Evolutionary conservation across 2,113 vertebrate species (phyloP).

Genomic region (Arvicanthis niloticus): DNA sequence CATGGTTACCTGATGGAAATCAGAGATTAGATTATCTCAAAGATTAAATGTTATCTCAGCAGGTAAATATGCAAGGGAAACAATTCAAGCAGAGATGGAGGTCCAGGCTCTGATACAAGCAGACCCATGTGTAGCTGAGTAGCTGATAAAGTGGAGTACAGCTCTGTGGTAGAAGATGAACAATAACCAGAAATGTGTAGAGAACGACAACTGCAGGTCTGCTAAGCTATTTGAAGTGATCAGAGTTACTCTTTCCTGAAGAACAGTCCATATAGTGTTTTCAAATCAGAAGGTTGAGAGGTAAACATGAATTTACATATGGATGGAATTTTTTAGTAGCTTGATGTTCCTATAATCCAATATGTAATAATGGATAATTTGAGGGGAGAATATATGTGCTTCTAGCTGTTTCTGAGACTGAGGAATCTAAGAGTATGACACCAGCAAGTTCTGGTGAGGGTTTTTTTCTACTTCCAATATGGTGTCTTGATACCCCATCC

Average conservation of each 20-base stretch:
- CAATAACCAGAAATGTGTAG: background rate
- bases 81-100: background rate
- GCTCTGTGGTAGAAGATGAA: background rate
- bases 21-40: background rate
- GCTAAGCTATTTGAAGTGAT: fast-evolving
- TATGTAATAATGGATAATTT: background rate
- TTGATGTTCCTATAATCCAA: background rate
- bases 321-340: background rate
- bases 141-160: background rate
- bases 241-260: background rate
- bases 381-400: background rate
- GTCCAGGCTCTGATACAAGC: background rate
- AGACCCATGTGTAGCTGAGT: background rate
- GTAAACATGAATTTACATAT: background rate
- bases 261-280: background rate
- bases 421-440: background rate
- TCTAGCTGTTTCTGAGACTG: background rate
- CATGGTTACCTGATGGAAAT: background rate
- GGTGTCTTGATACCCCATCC: background rate
- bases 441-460: background rate
- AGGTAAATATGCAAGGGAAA: no score
- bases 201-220: fast-evolving
- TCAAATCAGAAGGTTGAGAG: background rate
- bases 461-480: background rate
- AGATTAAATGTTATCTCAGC: background rate